Conservation (phyloP, 1,140 invertebrate genomes). For the Gonioctena quinquepunctata region DNA sequence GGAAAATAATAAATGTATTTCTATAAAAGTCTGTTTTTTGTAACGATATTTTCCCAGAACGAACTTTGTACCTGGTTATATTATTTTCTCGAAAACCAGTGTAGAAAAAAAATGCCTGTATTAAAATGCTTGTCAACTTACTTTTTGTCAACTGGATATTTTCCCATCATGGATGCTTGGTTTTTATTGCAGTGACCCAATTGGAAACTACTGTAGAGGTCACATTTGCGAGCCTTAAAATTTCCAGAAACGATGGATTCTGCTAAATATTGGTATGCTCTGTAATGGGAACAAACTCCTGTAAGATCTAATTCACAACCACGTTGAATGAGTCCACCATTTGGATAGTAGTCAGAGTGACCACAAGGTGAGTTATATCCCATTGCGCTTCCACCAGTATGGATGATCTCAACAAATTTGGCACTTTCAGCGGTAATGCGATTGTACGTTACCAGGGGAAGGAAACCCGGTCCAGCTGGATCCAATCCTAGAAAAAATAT, state of each 20-base stretch:
- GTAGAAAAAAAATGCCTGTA: too few relatives aligned
- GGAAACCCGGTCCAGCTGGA: conserved; percentile 62
- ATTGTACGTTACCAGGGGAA: conserved; percentile 54
- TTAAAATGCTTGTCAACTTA: too few relatives aligned
- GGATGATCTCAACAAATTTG: conserved; percentile 66
- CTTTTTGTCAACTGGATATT: too few relatives aligned
- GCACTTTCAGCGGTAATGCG: conserved; percentile 66
- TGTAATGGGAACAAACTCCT: conserved; percentile 60
- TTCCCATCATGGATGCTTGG: conserved; percentile 61
- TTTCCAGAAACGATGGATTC: conserved; percentile 22
- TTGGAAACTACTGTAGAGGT: conserved; percentile 61
- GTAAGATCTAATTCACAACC: conserved; percentile 63
- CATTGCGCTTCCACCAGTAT: conserved; percentile 64
- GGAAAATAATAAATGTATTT: too few relatives aligned
- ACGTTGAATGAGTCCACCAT: conserved; percentile 68
- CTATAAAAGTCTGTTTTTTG: too few relatives aligned
- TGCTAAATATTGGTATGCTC: conserved; percentile 62
- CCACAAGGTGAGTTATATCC: conserved; percentile 65
- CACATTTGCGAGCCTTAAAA: conserved; percentile 60
- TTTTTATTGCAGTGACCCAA: conserved; percentile 59
- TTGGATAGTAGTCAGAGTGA: conserved; percentile 74
- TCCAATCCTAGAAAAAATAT: conserved; percentile 53
- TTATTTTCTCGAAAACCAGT: too few relatives aligned
- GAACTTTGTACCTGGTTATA: too few relatives aligned
- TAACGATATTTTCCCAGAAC: too few relatives aligned